Evolutionary conservation across 2,113 vertebrate species (phyloP).

Genomic region (Oceanites oceanicus): DNA sequence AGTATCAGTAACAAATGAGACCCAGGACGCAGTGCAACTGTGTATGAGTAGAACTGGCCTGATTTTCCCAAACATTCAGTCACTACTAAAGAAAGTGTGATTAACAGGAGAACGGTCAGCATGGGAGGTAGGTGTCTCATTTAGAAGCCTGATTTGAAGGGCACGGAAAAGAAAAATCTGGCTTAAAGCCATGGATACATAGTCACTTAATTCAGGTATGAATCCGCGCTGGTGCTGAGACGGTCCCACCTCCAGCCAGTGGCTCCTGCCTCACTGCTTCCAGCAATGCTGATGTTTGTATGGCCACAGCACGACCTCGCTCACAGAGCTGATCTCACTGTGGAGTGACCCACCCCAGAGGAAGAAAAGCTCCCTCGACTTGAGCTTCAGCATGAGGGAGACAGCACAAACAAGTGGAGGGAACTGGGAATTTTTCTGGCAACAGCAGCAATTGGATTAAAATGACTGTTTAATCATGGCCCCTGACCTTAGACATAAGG

Average conservation of each 20-base stretch:
- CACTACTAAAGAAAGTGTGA: neutral
- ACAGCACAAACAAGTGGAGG: neutral
- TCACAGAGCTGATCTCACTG: neutral
- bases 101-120: neutral
- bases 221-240: accelerated
- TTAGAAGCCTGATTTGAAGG: neutral
- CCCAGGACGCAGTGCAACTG: neutral
- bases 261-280: neutral
- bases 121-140: neutral
- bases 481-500: neutral
- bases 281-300: accelerated
- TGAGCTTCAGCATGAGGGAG: neutral
- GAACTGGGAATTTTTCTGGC: neutral
- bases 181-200: neutral
- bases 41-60: neutral
- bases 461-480: neutral
- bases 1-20: neutral
- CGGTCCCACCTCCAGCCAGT: accelerated
- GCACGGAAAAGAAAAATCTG: neutral
- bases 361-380: neutral
- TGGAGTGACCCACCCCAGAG: neutral
- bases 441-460: neutral
- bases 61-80: neutral
- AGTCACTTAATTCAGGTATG: neutral
- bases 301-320: neutral